phyloP scores from a whole-genome alignment of 2,888 invertebrate genomes.

The Eupithecia subumbrata region DNA sequence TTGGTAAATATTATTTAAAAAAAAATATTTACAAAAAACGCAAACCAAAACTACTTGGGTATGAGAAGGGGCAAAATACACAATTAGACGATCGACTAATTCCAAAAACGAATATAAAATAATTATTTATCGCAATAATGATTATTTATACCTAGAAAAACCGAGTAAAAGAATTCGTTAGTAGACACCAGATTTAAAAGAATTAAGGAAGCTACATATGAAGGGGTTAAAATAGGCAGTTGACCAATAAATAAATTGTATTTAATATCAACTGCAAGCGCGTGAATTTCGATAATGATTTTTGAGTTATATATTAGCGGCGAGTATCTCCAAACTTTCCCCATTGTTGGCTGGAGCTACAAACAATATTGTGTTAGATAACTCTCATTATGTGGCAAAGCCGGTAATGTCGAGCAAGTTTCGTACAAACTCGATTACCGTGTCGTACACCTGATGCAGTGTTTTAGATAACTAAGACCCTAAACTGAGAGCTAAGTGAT shows the following conservation, averaged over 20 bases:
- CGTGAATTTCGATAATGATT: background rate
- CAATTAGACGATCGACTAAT: background rate
- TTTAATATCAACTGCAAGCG: background rate
- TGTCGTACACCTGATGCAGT: constrained; percentile 36
- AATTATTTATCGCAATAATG: too few species aligned
- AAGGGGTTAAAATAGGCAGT: background rate
- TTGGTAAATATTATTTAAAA: background rate
- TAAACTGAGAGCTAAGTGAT: background rate
- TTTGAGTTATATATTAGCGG: background rate
- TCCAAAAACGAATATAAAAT: background rate
- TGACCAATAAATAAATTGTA: background rate
- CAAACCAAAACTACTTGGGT: background rate
- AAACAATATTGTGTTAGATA: constrained; percentile 60
- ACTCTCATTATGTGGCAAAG: constrained; percentile 58
- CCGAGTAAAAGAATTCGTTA: too few species aligned
- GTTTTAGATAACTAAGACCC: constrained; percentile 28
- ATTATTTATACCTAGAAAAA: too few species aligned
- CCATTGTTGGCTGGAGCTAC: background rate
- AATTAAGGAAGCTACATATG: background rate
- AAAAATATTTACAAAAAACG: background rate
- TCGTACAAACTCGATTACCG: constrained; percentile 55
- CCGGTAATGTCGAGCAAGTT: constrained; percentile 60
- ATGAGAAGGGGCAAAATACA: background rate
- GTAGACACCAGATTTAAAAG: too few species aligned
- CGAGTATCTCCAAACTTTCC: background rate